These are phyloP conservation scores for Lagopus leucura DNA, from an alignment of 2,113 vertebrate genomes.

Conservation along the genomic window DNA sequence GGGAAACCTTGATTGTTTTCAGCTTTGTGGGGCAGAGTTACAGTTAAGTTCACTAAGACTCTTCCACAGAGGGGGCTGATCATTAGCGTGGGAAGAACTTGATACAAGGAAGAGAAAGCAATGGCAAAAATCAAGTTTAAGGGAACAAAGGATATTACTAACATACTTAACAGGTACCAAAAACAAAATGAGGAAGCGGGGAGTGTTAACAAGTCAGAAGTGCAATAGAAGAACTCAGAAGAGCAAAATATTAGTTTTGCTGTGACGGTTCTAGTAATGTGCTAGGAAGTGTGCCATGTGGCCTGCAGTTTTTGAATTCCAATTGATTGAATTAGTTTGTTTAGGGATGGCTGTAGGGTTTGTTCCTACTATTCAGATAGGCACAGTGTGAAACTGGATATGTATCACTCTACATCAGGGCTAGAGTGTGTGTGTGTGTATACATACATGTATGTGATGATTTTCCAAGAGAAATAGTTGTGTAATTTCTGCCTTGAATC, in stretches of 20 bases:
- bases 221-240: background rate
- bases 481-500: background rate
- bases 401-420: no score
- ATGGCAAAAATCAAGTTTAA: background rate
- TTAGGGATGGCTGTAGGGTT: slow-evolving; percentile 37
- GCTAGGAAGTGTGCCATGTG: background rate
- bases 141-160: background rate
- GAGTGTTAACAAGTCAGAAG: background rate
- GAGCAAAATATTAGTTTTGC: background rate
- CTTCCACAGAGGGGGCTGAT: background rate
- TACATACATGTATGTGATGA: background rate
- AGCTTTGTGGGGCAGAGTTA: background rate
- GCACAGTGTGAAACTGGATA: background rate
- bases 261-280: background rate
- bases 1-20: background rate
- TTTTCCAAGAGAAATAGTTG: background rate
- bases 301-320: background rate
- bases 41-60: background rate
- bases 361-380: slow-evolving; percentile 25
- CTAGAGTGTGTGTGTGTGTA: background rate
- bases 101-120: background rate
- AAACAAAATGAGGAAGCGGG: background rate
- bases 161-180: background rate
- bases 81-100: background rate
- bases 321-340: slow-evolving; percentile 2